Evolutionary conservation across 1,140 invertebrate genomes (phyloP).

Genomic region (Drosophila jambulina): DNA sequence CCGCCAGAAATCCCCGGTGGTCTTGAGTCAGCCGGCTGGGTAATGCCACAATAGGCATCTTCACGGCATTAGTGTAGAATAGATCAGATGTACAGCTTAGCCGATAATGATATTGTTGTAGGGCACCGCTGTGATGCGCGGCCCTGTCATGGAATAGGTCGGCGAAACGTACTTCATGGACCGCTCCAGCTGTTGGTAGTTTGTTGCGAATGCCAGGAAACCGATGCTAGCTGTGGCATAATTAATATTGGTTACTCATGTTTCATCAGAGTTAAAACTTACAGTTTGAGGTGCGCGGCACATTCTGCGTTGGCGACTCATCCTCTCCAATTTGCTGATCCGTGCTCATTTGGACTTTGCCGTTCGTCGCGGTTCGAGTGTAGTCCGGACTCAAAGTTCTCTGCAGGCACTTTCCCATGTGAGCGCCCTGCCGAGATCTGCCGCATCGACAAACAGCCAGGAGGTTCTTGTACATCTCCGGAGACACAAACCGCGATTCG

Average conservation of each 20-base stretch:
- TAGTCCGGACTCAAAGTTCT: conserved; percentile 56
- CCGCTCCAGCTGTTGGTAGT: conserved; percentile 68
- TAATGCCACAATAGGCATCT: not conserved
- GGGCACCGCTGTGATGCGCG: conserved; percentile 66
- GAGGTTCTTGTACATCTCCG: conserved; percentile 69
- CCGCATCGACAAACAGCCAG: conserved; percentile 76
- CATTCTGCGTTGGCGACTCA: not conserved
- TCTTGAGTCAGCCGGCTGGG: conserved; percentile 9
- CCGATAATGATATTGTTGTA: conserved; percentile 77
- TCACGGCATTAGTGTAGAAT: not conserved
- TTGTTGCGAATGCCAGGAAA: conserved; percentile 17
- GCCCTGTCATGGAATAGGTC: conserved; percentile 69
- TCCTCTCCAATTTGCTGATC: not conserved
- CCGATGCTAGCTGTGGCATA: conserved; percentile 65
- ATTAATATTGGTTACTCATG: not conserved
- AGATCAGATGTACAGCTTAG: conserved; percentile 19
- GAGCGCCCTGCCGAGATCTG: conserved; percentile 50
- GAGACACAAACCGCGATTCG: conserved; percentile 70
- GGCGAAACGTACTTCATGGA: conserved; percentile 81
- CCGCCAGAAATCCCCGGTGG: conserved; percentile 7
- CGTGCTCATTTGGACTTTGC: not conserved
- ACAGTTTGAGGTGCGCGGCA: conserved; percentile 77
- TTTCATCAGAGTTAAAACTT: not conserved
- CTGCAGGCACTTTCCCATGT: conserved; percentile 76
- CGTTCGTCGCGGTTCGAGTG: not conserved